These are phyloP conservation scores for Coptodon rendalli DNA, from an alignment of 2,113 vertebrate genomes.

Conservation along the genomic window DNA sequence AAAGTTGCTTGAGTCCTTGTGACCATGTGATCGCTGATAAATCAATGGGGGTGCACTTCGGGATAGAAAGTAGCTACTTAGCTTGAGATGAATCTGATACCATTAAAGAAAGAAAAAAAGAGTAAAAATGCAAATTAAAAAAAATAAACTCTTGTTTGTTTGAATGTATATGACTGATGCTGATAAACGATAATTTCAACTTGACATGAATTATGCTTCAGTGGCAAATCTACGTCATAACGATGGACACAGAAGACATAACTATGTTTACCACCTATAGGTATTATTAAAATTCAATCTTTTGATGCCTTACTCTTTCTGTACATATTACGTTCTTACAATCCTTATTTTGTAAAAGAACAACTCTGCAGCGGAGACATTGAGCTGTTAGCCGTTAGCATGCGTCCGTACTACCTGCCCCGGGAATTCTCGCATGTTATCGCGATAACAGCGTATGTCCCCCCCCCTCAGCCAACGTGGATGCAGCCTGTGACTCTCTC, in stretches of 20 bases:
- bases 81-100: background rate
- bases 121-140: accelerated
- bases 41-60: background rate
- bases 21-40: background rate
- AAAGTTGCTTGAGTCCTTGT: background rate
- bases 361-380: too few species aligned
- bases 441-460: too few species aligned
- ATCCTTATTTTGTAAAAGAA: background rate
- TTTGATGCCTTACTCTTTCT: background rate
- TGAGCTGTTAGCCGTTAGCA: too few species aligned
- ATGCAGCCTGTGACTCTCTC: too few species aligned
- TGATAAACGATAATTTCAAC: background rate
- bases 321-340: background rate
- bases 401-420: too few species aligned
- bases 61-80: background rate
- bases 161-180: background rate
- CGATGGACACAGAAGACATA: background rate
- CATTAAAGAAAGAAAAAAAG: background rate
- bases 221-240: background rate
- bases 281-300: background rate
- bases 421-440: too few species aligned
- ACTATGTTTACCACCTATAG: background rate
- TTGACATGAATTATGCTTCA: background rate
- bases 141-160: background rate
- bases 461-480: too few species aligned